Conservation (phyloP, 2,113 vertebrate genomes). For the Beaufortia kweichowensis region DNA sequence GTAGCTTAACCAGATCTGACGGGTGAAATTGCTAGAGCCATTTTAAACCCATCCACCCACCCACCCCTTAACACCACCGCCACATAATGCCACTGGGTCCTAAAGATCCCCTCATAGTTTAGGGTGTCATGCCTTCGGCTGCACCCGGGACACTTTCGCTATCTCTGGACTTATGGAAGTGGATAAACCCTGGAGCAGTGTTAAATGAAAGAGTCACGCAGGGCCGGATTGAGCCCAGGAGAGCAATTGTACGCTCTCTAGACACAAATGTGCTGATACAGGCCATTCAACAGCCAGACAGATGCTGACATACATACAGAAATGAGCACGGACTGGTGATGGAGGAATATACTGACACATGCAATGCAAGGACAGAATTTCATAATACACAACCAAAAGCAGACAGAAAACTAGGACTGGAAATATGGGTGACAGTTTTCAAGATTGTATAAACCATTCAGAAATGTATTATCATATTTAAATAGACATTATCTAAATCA, state of each 20-base stretch:
- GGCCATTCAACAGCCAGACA: constrained; percentile 40
- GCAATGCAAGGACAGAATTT: constrained; percentile 2
- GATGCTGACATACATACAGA: constrained; percentile 43
- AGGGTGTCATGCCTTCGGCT: neutral
- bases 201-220: constrained; percentile 41
- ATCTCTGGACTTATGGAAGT: constrained; percentile 14
- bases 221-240: constrained; percentile 42
- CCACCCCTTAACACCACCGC: neutral
- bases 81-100: neutral
- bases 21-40: constrained; percentile 21
- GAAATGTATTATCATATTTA: too few species aligned
- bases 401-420: neutral
- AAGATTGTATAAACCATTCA: too few species aligned
- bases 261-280: constrained; percentile 53
- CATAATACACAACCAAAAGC: constrained; percentile 21
- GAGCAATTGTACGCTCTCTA: constrained; percentile 49
- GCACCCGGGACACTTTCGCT: neutral
- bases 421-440: neutral
- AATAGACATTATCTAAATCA: too few species aligned
- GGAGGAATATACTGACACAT: constrained; percentile 15
- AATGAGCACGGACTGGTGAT: constrained; percentile 9
- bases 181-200: constrained; percentile 40
- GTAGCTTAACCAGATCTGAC: constrained; percentile 40
- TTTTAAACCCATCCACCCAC: neutral
- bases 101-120: neutral